phyloP scores from a whole-genome alignment of 2,797 vertebrate genomes.

The Phrynocephalus forsythii region DNA sequence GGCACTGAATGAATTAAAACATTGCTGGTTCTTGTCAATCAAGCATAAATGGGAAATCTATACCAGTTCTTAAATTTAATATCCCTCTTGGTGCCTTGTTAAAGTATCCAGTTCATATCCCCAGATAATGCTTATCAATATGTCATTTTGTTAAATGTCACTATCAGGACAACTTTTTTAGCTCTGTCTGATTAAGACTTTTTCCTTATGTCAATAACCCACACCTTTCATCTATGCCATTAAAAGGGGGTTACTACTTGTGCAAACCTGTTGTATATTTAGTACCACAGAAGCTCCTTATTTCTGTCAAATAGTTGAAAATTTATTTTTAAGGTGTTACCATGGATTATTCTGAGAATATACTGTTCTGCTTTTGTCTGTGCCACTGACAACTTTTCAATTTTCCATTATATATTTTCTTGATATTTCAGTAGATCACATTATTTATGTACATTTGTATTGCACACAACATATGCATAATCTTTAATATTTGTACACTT shows the following conservation, averaged over 20 bases:
- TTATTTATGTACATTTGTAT: too few species aligned
- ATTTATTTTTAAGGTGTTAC: background rate
- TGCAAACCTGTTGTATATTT: background rate
- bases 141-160: background rate
- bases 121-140: background rate
- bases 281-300: background rate
- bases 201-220: background rate
- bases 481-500: too few species aligned
- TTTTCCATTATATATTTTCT: background rate
- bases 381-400: background rate
- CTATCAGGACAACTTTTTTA: background rate
- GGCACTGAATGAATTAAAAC: too few species aligned
- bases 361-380: background rate
- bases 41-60: background rate
- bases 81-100: background rate
- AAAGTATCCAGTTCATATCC: background rate
- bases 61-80: background rate
- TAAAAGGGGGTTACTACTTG: background rate
- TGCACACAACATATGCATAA: too few species aligned
- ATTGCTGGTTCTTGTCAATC: background rate
- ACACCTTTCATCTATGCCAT: background rate
- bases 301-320: background rate
- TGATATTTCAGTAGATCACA: too few species aligned
- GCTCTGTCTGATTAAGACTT: background rate
- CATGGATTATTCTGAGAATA: background rate